Conservation (phyloP, 1,140 invertebrate genomes). For the Saccostrea glomerata region DNA sequence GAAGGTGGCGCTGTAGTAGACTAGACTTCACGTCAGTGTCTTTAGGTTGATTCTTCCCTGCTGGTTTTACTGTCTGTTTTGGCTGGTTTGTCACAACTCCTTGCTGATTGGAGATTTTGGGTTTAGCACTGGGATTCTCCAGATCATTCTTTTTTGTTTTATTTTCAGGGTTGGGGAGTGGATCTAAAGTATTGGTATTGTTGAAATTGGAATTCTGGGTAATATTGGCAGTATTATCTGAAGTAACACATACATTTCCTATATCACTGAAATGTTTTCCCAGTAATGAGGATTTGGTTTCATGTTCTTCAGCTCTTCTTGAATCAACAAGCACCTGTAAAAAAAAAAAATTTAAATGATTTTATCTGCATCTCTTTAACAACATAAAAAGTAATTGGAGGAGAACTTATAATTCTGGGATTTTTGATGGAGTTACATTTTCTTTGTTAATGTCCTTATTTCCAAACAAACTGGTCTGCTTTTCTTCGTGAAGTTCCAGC, state of each 20-base stretch:
- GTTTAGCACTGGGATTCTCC: not conserved
- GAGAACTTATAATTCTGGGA: no score
- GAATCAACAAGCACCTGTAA: not conserved
- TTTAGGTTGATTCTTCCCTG: not conserved
- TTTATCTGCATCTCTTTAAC: not conserved
- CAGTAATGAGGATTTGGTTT: conserved; percentile 5
- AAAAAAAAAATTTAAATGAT: not conserved
- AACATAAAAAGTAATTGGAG: not conserved
- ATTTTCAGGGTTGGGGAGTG: not conserved
- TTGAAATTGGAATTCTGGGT: not conserved
- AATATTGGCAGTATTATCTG: not conserved
- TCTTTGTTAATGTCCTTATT: conserved; percentile 6
- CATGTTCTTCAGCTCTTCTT: not conserved
- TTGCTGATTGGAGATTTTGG: not conserved
- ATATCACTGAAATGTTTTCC: not conserved
- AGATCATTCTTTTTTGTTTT: not conserved
- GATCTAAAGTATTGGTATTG: not conserved
- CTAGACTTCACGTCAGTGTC: not conserved
- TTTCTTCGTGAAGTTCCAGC: not conserved
- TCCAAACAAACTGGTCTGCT: conserved; percentile 35
- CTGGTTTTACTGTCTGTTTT: not conserved
- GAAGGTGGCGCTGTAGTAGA: conserved; percentile 50
- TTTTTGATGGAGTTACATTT: not conserved
- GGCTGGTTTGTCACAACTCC: not conserved
- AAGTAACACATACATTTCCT: not conserved